Conservation (phyloP, 2,888 invertebrate species). For the Tipula vernalis region DNA sequence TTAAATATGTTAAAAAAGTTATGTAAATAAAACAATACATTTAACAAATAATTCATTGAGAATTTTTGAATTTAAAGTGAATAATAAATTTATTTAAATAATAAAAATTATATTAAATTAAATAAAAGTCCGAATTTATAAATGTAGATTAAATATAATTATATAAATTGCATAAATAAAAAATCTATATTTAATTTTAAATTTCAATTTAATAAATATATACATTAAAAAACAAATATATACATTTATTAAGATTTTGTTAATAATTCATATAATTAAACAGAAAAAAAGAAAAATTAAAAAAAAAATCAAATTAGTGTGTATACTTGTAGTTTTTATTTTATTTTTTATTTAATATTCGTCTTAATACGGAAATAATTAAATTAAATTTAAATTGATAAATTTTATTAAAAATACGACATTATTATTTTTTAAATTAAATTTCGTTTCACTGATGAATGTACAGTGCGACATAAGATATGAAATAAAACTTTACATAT, state of each 20-base stretch:
- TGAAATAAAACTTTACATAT: not conserved
- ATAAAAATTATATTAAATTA: constrained; percentile 15
- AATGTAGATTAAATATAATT: constrained; percentile 20
- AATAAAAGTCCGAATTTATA: constrained; percentile 24
- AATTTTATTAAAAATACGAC: not conserved
- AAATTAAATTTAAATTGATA: not conserved
- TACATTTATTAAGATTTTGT: constrained; percentile 12
- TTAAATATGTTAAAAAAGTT: constrained; percentile 15
- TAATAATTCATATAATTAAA: constrained; percentile 14
- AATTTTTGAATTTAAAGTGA: constrained; percentile 10
- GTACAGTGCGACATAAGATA: constrained; percentile 9
- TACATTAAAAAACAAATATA: not conserved
- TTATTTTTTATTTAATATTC: not conserved
- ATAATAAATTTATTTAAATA: constrained; percentile 19
- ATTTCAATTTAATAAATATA: constrained; percentile 15
- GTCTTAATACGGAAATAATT: not conserved
- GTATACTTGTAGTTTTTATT: constrained; percentile 7
- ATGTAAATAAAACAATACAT: constrained; percentile 14
- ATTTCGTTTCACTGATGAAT: not conserved
- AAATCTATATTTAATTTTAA: constrained; percentile 9
- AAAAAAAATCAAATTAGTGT: constrained; percentile 15
- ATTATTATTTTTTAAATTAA: not conserved
- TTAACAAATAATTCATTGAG: not conserved
- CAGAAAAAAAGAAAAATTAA: constrained; percentile 14
- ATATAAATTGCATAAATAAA: constrained; percentile 16